These are phyloP conservation scores for Willisornis vidua DNA, from an alignment of 2,113 vertebrate species.

Conservation along the genomic window DNA sequence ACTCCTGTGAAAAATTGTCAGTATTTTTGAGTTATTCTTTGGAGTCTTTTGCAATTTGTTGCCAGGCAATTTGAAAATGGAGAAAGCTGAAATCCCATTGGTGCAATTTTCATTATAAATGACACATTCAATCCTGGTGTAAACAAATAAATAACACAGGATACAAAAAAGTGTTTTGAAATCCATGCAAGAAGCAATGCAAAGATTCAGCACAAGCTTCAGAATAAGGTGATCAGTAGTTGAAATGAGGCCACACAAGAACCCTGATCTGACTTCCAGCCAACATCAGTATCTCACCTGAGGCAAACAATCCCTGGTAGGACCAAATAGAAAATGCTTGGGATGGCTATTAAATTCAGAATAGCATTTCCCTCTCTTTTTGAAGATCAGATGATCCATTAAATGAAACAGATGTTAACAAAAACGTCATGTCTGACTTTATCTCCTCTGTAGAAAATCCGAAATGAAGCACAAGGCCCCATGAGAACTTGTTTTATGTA, in stretches of 20 bases:
- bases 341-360: not conserved
- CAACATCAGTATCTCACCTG: not conserved
- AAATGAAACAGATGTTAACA: not conserved
- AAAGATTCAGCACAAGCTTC: not conserved
- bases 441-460: not conserved
- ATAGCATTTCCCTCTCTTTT: not conserved
- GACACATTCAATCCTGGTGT: not conserved
- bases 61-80: not conserved
- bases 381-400: not conserved
- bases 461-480: not conserved
- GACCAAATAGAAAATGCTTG: not conserved
- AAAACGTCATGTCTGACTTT: fast-evolving
- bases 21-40: not conserved
- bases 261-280: not conserved
- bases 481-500: not conserved
- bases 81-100: not conserved
- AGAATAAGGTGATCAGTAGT: not conserved
- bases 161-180: not conserved
- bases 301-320: not conserved
- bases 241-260: not conserved
- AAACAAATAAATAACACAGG: not conserved
- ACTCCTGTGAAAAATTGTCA: not conserved
- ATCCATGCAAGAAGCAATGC: not conserved
- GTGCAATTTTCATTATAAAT: not conserved
- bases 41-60: not conserved